These are phyloP conservation scores for Hoplodrina blanda DNA, from an alignment of 2,888 invertebrate genomes.

Conservation along the genomic window DNA sequence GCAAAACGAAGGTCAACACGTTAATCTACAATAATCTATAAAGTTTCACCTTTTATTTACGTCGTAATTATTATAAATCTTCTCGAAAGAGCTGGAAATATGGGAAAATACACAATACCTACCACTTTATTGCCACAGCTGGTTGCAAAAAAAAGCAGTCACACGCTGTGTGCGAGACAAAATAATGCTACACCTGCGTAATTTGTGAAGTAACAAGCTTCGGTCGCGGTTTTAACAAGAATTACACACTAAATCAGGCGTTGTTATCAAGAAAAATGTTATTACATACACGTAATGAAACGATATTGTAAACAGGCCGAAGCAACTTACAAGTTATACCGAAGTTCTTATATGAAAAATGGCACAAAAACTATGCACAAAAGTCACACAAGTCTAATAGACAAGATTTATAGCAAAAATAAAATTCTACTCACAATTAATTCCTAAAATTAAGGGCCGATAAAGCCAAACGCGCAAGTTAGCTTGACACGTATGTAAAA, in stretches of 20 bases:
- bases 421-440: slow-evolving; percentile 83
- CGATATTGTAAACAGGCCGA: slow-evolving; percentile 61
- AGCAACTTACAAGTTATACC: slow-evolving; percentile 23
- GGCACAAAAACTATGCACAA: slow-evolving; percentile 27
- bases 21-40: slow-evolving; percentile 47
- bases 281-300: slow-evolving; percentile 60
- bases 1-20: slow-evolving; percentile 37
- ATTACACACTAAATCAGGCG: slow-evolving; percentile 71
- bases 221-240: slow-evolving; percentile 48
- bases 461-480: slow-evolving; percentile 85
- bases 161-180: slow-evolving; percentile 35
- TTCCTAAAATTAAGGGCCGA: slow-evolving; percentile 87
- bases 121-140: slow-evolving; percentile 63
- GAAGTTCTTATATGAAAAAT: slow-evolving; percentile 39
- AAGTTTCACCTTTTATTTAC: slow-evolving; percentile 50
- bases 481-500: slow-evolving; percentile 89
- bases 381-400: slow-evolving; percentile 25
- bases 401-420: slow-evolving; percentile 52
- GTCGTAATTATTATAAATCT: slow-evolving; percentile 21
- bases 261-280: slow-evolving; percentile 64
- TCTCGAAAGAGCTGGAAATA: slow-evolving; percentile 47
- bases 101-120: slow-evolving; percentile 45
- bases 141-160: slow-evolving; percentile 35
- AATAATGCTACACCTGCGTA: slow-evolving; percentile 31
- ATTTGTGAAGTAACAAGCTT: slow-evolving; percentile 50